Conservation (phyloP, 1,140 invertebrate species). For the Scaptomyza pallida region DNA sequence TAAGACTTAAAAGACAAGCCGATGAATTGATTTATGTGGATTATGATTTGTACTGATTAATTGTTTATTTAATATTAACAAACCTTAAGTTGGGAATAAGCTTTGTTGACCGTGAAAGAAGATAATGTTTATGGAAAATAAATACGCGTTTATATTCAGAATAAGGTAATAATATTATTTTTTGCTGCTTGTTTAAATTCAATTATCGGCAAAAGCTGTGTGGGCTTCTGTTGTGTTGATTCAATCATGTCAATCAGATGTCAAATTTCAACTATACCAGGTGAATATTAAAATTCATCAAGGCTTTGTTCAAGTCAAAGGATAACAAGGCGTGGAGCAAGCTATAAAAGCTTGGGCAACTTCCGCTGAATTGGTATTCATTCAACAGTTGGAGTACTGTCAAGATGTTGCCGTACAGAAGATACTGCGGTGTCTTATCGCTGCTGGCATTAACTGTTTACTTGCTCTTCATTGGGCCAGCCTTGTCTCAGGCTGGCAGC, state of each 20-base stretch:
- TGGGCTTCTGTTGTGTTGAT: slow-evolving; percentile 19
- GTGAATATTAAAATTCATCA: slow-evolving; percentile 16
- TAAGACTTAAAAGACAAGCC: not conserved
- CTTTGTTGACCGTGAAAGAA: too few relatives aligned
- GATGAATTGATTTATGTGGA: not conserved
- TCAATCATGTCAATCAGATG: slow-evolving; percentile 57
- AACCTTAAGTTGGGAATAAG: too few relatives aligned
- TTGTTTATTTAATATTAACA: too few relatives aligned
- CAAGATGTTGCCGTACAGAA: slow-evolving; percentile 34
- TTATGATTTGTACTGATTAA: not conserved
- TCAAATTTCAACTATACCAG: slow-evolving; percentile 27
- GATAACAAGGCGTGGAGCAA: not conserved
- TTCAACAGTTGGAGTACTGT: slow-evolving; percentile 11
- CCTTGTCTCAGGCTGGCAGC: slow-evolving; percentile 10
- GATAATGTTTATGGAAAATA: too few relatives aligned
- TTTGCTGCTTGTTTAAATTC: slow-evolving; percentile 8
- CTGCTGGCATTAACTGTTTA: slow-evolving; percentile 23
- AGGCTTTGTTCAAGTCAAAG: not conserved
- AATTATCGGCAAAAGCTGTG: slow-evolving; percentile 7
- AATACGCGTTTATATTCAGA: too few relatives aligned
- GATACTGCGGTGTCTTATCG: slow-evolving; percentile 11
- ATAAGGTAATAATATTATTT: not conserved
- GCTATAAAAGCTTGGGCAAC: slow-evolving; percentile 32
- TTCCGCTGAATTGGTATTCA: slow-evolving; percentile 11
- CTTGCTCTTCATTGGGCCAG: slow-evolving; percentile 24